Conservation (phyloP, 2,888 invertebrate genomes). For the Cryptocephalus moraei region DNA sequence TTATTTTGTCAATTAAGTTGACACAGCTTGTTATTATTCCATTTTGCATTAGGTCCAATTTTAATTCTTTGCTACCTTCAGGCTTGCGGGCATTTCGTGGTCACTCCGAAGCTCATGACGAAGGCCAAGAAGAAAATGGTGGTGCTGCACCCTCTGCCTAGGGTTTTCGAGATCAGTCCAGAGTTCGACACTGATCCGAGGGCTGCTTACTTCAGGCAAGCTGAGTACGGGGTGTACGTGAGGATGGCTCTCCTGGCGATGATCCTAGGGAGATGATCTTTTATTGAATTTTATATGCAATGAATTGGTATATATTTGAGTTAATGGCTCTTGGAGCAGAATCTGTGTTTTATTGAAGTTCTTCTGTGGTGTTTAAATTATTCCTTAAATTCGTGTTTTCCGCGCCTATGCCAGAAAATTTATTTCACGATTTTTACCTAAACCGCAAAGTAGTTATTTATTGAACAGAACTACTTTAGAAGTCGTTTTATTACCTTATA, state of each 20-base stretch:
- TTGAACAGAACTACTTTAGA: too few relatives aligned
- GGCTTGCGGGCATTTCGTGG: constrained; percentile 78
- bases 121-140: constrained; percentile 88
- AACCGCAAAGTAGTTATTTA: too few relatives aligned
- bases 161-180: constrained; percentile 88
- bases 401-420: too few relatives aligned
- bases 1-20: too few relatives aligned
- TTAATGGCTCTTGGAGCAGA: too few relatives aligned
- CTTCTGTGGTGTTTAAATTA: too few relatives aligned
- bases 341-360: too few relatives aligned
- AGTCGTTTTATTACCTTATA: too few relatives aligned
- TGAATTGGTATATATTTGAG: neutral
- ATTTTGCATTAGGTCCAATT: neutral
- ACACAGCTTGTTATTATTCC: too few relatives aligned
- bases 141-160: constrained; percentile 94
- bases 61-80: constrained; percentile 33
- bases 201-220: constrained; percentile 97
- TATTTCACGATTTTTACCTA: too few relatives aligned
- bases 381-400: too few relatives aligned
- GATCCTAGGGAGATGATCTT: constrained; percentile 56
- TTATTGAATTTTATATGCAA: constrained; percentile 14
- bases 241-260: constrained; percentile 94
- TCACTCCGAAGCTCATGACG: constrained; percentile 94
- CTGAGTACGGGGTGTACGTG: constrained; percentile 95
- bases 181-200: constrained; percentile 94